Evolutionary conservation across 92 coral and sea anemone species (phyloP).

Genomic region (Epizoanthus illoricatus): DNA sequence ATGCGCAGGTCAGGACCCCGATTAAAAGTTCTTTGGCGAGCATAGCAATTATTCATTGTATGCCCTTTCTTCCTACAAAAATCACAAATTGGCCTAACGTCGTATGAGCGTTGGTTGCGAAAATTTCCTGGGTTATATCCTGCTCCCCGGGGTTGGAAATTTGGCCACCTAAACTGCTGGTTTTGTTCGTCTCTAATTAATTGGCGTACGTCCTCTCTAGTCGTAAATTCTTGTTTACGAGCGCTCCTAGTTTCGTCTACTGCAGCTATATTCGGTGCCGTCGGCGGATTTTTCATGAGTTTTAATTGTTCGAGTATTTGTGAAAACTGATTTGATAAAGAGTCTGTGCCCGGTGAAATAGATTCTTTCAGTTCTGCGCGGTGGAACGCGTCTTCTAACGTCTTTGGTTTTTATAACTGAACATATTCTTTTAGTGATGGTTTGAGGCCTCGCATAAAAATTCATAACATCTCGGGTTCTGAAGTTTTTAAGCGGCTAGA

Average conservation of each 20-base stretch:
- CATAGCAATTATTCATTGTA: not conserved
- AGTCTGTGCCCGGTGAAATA: not conserved
- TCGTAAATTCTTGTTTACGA: not conserved
- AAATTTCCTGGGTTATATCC: not conserved
- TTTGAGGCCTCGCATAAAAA: conserved; percentile 16
- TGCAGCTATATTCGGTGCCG: not conserved
- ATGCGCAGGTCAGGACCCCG: too few species aligned
- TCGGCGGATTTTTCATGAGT: not conserved
- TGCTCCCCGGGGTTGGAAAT: conserved; percentile 13
- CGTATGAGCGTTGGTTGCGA: not conserved
- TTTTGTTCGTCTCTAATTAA: conserved; percentile 1
- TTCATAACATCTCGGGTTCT: not conserved
- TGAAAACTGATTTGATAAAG: not conserved
- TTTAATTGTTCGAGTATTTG: conserved; percentile 9
- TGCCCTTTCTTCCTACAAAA: conserved; percentile 1
- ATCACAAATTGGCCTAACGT: conserved; percentile 7
- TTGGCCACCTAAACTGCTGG: not conserved
- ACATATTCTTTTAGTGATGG: conserved; percentile 14
- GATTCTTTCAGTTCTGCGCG: conserved; percentile 9
- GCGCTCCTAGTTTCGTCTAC: not conserved
- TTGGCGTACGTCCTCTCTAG: conserved; percentile 6
- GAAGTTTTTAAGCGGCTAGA: conserved; percentile 12
- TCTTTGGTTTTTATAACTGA: conserved; percentile 19
- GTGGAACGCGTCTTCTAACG: conserved; percentile 6
- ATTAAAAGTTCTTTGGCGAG: too few species aligned